These are phyloP conservation scores for Parnassius orleans DNA, from an alignment of 2,888 invertebrate genomes.

Conservation along the genomic window DNA sequence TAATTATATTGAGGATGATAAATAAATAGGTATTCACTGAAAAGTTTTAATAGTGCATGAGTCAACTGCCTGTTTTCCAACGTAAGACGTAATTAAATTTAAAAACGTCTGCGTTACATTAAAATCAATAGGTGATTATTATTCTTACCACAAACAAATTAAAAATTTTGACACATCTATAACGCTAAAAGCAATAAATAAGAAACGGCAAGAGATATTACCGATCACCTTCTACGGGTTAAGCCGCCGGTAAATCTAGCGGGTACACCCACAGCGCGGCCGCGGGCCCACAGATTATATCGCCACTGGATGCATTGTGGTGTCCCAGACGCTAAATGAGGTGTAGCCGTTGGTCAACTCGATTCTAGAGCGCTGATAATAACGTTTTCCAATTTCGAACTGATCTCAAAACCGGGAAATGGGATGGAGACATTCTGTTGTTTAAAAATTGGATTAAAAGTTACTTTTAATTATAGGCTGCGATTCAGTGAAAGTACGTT, in stretches of 20 bases:
- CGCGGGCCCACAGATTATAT: conserved; percentile 40
- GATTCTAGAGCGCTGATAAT: conserved; percentile 61
- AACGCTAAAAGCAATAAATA: conserved; percentile 26
- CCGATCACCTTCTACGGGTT: conserved; percentile 69
- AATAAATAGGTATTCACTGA: no score
- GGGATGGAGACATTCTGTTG: background rate
- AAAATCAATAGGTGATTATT: no score
- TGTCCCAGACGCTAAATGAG: conserved; percentile 58
- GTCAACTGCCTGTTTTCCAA: no score
- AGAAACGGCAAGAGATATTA: conserved; percentile 44
- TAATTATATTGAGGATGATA: no score
- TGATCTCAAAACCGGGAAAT: conserved; percentile 23
- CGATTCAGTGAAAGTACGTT: no score
- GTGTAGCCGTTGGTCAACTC: conserved; percentile 52
- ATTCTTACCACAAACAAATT: conserved; percentile 7
- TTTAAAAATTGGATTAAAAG: background rate
- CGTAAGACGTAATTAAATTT: no score
- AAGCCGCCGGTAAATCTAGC: conserved; percentile 67
- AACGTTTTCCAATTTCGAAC: conserved; percentile 40
- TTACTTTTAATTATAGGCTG: no score
- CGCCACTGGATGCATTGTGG: conserved; percentile 53
- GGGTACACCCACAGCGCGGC: conserved; percentile 58
- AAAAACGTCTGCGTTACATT: no score
- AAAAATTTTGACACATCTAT: conserved; percentile 24
- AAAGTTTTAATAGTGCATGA: no score